Conservation (phyloP, 2,797 vertebrate species). For the Gymnothorax reevesii region DNA sequence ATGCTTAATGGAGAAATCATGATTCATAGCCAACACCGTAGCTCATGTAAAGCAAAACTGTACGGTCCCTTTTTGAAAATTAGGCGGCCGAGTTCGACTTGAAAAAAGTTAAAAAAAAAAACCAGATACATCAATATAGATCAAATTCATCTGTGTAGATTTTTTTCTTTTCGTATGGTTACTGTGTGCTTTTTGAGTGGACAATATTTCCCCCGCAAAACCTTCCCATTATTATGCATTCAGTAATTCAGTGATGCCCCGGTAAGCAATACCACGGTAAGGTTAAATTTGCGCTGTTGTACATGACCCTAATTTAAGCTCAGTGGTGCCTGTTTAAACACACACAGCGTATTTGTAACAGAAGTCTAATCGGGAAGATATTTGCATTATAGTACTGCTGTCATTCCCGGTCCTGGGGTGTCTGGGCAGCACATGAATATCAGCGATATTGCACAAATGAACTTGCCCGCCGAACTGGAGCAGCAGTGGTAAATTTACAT, state of each 20-base stretch:
- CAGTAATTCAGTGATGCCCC: not conserved
- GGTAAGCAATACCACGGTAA: not conserved
- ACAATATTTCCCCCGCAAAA: not conserved
- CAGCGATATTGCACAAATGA: conserved; percentile 70
- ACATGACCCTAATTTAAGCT: not conserved
- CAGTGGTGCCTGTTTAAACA: conserved; percentile 8
- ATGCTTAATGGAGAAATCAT: not conserved
- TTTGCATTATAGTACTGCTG: conserved; percentile 59
- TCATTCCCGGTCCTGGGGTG: conserved; percentile 60
- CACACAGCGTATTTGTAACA: conserved; percentile 44
- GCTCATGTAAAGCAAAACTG: conserved; percentile 7
- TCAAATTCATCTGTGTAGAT: not conserved
- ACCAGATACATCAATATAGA: not conserved
- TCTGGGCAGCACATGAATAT: conserved; percentile 72
- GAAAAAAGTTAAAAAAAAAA: not conserved
- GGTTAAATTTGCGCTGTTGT: conserved; percentile 30
- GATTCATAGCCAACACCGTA: not conserved
- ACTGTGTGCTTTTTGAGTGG: not conserved
- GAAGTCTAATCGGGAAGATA: conserved; percentile 62
- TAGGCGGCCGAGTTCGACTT: conserved; percentile 6
- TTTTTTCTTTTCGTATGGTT: not conserved
- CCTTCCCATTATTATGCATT: not conserved
- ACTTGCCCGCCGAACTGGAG: conserved; percentile 60
- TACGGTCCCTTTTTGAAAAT: too few species aligned
- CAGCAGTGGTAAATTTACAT: conserved; percentile 70